Base-by-base conservation (phyloP, 2,797 vertebrate species). In the Arrhamphus sclerolepis region DNA sequence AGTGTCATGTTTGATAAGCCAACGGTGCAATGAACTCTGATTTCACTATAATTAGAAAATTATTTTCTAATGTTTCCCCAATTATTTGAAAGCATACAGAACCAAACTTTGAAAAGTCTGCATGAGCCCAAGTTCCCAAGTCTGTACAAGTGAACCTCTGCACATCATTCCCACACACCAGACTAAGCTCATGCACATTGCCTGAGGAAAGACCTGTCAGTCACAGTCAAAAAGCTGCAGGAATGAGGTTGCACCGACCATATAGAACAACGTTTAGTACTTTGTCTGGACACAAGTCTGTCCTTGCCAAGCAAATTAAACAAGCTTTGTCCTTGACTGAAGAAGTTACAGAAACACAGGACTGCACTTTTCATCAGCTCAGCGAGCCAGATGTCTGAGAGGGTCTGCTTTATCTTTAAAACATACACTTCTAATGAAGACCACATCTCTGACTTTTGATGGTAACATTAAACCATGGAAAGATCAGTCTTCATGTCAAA, bases 251-350 rank as follows among this genome's bases (percentile, higher is more conserved):
- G 61, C 66, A 70, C 68, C 10, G 29, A 51, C 46, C 59, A 50
- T 71, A 82, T 63, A 83, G 69, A 66, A 47, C 71, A 73, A 72
- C 59, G 62, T 60, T 56, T 59, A 75, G 64, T 58, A 46, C 65
- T 72, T 56, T 8, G 56, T 66, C 55, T 70, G 76, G 75, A 88
- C 79, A 75, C 59, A 77, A 59, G 74, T 76, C 47, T 58, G 64
- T 83, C 83, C 67, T 81, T 77, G 85, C 87, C 84, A 86, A 85
- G 77, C 61, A 78, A 89, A 86, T 87, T 75, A 85, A 88, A 82
- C 70, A 78, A 75, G 62, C 72, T 65, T 60, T 75, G 67, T 82
- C 83, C 79, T 85, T 76, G 78, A 61, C 71, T 81, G 69, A 84
- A 86, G 80, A 78, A 71, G 66, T 72, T 77, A 70, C 50, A 80